Evolutionary conservation across 1,140 invertebrate species (phyloP).

Genomic region (Paracyclopina nana): DNA sequence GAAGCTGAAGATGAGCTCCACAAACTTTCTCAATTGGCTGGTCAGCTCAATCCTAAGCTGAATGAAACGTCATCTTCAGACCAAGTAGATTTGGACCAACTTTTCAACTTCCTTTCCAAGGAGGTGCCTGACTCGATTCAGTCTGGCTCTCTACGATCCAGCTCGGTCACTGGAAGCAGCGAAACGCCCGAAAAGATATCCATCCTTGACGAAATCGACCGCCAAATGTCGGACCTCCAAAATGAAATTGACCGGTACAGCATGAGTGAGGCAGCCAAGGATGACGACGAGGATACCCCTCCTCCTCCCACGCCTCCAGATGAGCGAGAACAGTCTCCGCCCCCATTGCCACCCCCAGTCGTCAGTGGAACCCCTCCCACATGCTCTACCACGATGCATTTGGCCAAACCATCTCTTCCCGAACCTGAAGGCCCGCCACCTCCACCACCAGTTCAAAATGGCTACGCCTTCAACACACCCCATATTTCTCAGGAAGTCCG

Average conservation of each 20-base stretch:
- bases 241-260: constrained; percentile 46
- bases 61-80: constrained; percentile 24
- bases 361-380: constrained; percentile 16
- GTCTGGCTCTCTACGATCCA: not conserved
- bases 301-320: constrained; percentile 15
- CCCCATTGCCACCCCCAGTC: constrained; percentile 18
- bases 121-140: constrained; percentile 10
- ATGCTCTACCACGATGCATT: constrained; percentile 11
- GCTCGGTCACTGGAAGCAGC: constrained; percentile 36
- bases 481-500: constrained; percentile 1
- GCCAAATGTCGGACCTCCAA: constrained; percentile 58
- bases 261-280: constrained; percentile 22
- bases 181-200: constrained; percentile 22
- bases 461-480: constrained; percentile 13
- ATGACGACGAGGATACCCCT: not conserved
- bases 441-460: constrained; percentile 32
- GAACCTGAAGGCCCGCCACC: constrained; percentile 51
- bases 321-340: constrained; percentile 15
- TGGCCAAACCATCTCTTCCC: constrained; percentile 38
- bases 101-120: constrained; percentile 77
- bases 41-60: constrained; percentile 45
- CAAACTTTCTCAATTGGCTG: constrained; percentile 47
- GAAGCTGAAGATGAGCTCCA: constrained; percentile 51
- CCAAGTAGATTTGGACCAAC: constrained; percentile 70
- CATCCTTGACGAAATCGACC: constrained; percentile 59